phyloP scores from a whole-genome alignment of 35 echinoderm and acorn worm genomes.

The Heliocidaris tuberculata region DNA sequence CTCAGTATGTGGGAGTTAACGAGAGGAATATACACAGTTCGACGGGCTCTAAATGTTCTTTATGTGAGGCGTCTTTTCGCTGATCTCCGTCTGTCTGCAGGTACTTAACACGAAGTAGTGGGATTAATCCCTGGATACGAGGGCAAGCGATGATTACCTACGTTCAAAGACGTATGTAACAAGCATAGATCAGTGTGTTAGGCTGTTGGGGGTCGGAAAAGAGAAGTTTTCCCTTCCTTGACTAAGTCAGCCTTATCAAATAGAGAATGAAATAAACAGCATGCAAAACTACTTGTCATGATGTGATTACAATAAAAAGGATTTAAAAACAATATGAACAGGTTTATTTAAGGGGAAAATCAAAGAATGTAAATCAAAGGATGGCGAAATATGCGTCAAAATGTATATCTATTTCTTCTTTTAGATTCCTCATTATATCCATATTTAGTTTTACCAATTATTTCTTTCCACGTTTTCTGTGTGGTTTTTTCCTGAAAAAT shows the following conservation, averaged over 20 bases:
- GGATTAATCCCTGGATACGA: conserved; percentile 25
- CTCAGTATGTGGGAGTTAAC: too few species aligned
- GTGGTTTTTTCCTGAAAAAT: too few species aligned
- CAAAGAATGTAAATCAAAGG: background rate
- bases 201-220: background rate
- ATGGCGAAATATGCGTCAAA: too few species aligned
- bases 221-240: background rate
- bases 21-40: too few species aligned
- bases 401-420: too few species aligned
- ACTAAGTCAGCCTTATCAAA: background rate
- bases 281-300: background rate
- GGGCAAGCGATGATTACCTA: conserved; percentile 24
- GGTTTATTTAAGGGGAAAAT: background rate
- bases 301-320: background rate
- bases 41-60: background rate
- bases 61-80: background rate
- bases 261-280: background rate
- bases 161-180: background rate
- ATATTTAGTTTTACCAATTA: too few species aligned
- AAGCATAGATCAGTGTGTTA: background rate
- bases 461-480: too few species aligned
- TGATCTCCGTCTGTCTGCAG: conserved; percentile 10
- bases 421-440: too few species aligned
- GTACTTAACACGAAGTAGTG: conserved; percentile 39
- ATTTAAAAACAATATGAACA: background rate